phyloP scores from a whole-genome alignment of 2,888 invertebrate species.

The Drosophila subsilvestris region DNA sequence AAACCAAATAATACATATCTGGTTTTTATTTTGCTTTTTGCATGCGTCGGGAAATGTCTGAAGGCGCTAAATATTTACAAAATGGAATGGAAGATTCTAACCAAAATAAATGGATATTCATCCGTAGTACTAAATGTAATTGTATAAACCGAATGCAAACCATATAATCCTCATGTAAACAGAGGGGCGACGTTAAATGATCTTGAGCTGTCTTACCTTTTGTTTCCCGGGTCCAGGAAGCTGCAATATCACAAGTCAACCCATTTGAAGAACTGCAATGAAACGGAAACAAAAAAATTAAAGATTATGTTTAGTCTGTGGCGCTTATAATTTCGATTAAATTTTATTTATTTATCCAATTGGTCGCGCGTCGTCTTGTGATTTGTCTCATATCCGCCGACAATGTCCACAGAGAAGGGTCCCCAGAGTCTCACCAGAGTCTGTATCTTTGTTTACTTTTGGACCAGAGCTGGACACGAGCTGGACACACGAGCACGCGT shows the following conservation, averaged over 20 bases:
- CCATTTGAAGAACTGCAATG: conserved; percentile 84
- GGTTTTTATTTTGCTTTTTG: conserved; percentile 6
- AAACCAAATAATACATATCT: background rate
- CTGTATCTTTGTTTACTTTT: conserved; percentile 18
- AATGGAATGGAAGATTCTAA: conserved; percentile 1
- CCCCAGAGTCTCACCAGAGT: conserved; percentile 20
- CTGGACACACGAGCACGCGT: conserved; percentile 56
- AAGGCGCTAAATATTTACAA: conserved; percentile 24
- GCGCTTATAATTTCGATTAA: conserved; percentile 6
- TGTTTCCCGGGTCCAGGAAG: conserved; percentile 84
- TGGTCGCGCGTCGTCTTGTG: conserved; percentile 16
- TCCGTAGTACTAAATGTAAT: background rate
- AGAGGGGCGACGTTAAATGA: background rate
- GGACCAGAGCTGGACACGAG: conserved; percentile 8
- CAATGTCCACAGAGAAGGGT: background rate
- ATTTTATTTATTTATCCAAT: conserved; percentile 43
- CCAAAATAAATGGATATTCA: conserved; percentile 1
- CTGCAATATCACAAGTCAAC: conserved; percentile 83
- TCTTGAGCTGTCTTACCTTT: conserved; percentile 77
- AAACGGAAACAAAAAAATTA: conserved; percentile 25
- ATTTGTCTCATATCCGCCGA: conserved; percentile 39
- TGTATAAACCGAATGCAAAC: conserved; percentile 5
- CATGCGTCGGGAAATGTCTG: conserved; percentile 10
- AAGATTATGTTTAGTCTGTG: conserved; percentile 29
- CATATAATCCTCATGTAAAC: background rate